A percentile compares a stretch with the other conserved stretches of the same genome.
phyloP scores from a whole-genome alignment of 2,113 vertebrate species.

The Dascyllus trimaculatus region DNA sequence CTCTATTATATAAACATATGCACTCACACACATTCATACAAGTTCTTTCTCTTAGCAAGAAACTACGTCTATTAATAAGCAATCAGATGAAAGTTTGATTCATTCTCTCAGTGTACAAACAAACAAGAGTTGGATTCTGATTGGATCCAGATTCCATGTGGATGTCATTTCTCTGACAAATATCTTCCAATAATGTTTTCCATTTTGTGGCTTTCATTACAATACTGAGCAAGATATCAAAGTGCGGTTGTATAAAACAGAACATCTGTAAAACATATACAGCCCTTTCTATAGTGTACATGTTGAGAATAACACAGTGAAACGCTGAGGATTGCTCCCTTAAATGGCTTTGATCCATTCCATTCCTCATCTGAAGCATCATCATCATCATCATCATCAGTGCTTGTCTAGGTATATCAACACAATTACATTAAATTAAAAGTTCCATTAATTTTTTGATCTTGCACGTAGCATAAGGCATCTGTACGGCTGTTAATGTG shows the following conservation, averaged over 20 bases:
- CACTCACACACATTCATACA: constrained; percentile 7
- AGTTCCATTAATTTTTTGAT: background rate
- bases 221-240: constrained; percentile 60
- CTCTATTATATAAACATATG: constrained; percentile 2
- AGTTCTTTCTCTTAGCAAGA: constrained; percentile 5
- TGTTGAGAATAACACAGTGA: constrained; percentile 8
- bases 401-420: background rate
- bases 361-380: no score
- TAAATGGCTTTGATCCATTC: background rate
- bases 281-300: background rate
- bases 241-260: constrained; percentile 20
- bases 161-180: constrained; percentile 67
- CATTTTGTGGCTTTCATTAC: constrained; percentile 61
- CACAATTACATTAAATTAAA: constrained; percentile 1
- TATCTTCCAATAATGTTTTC: constrained; percentile 74
- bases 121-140: constrained; percentile 59
- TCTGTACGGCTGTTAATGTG: background rate
- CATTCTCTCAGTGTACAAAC: constrained; percentile 37
- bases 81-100: constrained; percentile 49
- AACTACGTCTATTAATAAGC: constrained; percentile 49
- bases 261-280: constrained; percentile 59
- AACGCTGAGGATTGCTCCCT: background rate
- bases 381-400: background rate
- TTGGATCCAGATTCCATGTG: constrained; percentile 69
- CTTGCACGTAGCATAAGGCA: background rate